These are phyloP conservation scores for Pristionchus arcanus DNA, from an alignment of 2,888 invertebrate genomes.

Conservation along the genomic window DNA sequence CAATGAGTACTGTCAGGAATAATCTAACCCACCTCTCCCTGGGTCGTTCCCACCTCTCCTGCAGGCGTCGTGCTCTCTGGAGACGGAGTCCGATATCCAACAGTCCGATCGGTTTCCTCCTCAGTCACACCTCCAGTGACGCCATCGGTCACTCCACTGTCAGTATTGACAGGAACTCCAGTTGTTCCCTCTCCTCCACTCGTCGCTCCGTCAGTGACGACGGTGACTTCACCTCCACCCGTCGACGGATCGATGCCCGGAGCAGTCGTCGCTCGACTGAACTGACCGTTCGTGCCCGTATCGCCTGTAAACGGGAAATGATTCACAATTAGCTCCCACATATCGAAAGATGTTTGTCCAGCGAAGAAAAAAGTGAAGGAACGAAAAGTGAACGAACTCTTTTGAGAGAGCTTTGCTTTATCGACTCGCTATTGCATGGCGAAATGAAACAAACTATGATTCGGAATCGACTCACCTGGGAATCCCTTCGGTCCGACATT, in stretches of 20 bases:
- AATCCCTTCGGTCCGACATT: constrained; percentile 45
- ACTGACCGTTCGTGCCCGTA: neutral
- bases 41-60: neutral
- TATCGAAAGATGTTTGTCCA: too few species aligned
- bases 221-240: neutral
- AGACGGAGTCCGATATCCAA: constrained; percentile 24
- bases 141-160: neutral
- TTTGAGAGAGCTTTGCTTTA: too few species aligned
- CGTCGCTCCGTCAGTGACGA: constrained; percentile 29
- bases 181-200: neutral
- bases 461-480: constrained; percentile 9
- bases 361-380: too few species aligned
- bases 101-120: constrained; percentile 16
- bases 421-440: too few species aligned
- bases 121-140: constrained; percentile 1
- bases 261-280: neutral
- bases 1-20: neutral
- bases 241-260: neutral
- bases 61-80: constrained; percentile 1
- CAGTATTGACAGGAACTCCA: neutral
- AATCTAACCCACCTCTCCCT: too few species aligned
- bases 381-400: too few species aligned
- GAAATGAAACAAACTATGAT: too few species aligned
- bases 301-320: neutral
- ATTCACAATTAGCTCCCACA: too few species aligned